Conservation (phyloP, 2,888 invertebrate genomes). For the Cecidostiba fungosa region DNA sequence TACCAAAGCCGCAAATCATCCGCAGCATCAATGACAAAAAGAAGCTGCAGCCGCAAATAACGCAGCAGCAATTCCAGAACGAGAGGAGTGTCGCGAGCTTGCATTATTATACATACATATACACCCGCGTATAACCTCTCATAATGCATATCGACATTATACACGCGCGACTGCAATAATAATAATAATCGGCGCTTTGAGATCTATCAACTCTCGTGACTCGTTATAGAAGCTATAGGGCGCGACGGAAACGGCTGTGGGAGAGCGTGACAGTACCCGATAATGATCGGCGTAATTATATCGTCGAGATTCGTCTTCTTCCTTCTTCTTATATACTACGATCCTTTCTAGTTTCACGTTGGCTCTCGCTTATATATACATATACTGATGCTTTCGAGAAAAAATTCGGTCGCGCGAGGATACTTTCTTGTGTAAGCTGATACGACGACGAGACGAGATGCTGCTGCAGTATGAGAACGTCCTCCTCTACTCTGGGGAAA, state of each 20-base stretch:
- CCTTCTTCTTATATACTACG: background rate
- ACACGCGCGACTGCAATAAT: background rate
- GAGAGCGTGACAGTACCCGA: constrained; percentile 46
- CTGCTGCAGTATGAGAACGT: background rate
- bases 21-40: background rate
- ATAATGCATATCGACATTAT: background rate
- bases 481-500: background rate
- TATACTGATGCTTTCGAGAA: background rate
- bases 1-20: constrained; percentile 8
- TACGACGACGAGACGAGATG: background rate
- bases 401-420: constrained; percentile 4
- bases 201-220: constrained; percentile 36
- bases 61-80: background rate
- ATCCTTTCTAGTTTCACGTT: constrained; percentile 19
- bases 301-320: constrained; percentile 11
- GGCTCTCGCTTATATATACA: background rate
- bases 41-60: background rate
- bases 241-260: constrained; percentile 21
- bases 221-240: constrained; percentile 34
- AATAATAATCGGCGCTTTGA: constrained; percentile 39
- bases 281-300: constrained; percentile 45
- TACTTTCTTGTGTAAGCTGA: constrained; percentile 15
- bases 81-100: constrained; percentile 2
- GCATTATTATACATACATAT: background rate
- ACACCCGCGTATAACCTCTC: background rate